Evolutionary conservation across 2,113 vertebrate genomes (phyloP).

Genomic region (Chamaea fasciata): DNA sequence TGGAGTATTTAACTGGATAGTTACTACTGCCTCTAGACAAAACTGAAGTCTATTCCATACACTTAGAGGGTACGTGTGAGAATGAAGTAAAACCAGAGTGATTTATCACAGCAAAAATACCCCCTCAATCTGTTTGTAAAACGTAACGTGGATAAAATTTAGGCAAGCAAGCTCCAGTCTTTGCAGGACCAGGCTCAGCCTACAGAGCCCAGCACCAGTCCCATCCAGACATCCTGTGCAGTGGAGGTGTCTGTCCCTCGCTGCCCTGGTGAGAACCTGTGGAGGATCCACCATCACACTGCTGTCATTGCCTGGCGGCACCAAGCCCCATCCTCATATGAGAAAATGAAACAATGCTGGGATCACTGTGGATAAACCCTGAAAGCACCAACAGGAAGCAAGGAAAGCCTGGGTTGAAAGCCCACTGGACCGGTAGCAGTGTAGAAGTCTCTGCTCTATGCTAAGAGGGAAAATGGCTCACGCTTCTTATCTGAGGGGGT

Average conservation of each 20-base stretch:
- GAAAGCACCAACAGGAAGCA: not conserved
- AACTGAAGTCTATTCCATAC: not conserved
- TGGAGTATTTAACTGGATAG: not conserved
- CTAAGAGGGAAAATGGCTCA: slow-evolving; percentile 15
- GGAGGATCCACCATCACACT: not conserved
- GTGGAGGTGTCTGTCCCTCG: not conserved
- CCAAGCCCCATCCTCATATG: not conserved
- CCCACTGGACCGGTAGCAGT: not conserved
- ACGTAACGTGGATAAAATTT: not conserved
- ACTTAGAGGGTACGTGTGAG: not conserved
- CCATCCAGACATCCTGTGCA: not conserved
- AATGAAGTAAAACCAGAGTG: not conserved
- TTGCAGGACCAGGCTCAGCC: not conserved
- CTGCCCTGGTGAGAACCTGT: not conserved
- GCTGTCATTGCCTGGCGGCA: not conserved
- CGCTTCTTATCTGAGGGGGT: slow-evolving; percentile 40
- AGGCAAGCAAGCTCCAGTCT: not conserved
- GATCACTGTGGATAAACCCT: not conserved
- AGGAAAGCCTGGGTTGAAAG: not conserved
- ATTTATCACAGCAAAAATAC: not conserved
- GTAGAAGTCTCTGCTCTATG: not conserved
- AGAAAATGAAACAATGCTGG: not conserved
- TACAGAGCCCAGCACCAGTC: not conserved
- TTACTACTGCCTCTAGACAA: not conserved
- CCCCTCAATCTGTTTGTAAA: not conserved